Evolutionary conservation across 2,888 invertebrate genomes (phyloP).

Genomic region (Lomographa bimaculata): DNA sequence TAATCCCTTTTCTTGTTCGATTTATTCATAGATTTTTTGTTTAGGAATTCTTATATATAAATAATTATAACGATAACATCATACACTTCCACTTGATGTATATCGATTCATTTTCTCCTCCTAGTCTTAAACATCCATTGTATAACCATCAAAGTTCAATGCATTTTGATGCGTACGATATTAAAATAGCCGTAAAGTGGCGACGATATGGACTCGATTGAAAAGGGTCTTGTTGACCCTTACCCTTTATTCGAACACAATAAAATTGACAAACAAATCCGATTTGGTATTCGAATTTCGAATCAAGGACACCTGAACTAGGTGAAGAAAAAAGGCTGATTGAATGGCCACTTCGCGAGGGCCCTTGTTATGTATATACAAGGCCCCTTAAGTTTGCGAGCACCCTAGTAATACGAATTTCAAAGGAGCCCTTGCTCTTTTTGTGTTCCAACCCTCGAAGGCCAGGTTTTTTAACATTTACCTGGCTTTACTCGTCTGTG

Average conservation of each 20-base stretch:
- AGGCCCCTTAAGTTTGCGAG: conserved; percentile 58
- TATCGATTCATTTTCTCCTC: conserved; percentile 17
- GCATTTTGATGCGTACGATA: conserved; percentile 51
- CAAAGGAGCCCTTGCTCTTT: conserved; percentile 77
- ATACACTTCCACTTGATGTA: conserved; percentile 2
- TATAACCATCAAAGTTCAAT: conserved; percentile 60
- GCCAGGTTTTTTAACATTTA: conserved; percentile 56
- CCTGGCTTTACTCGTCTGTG: conserved; percentile 47
- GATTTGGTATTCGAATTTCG: conserved; percentile 66
- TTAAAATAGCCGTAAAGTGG: conserved; percentile 59
- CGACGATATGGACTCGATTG: conserved; percentile 62
- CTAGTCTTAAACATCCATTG: too few species aligned
- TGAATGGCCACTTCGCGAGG: conserved; percentile 64
- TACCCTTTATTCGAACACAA: conserved; percentile 57
- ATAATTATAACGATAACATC: conserved; percentile 3
- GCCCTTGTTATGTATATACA: conserved; percentile 75
- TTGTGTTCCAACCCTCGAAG: conserved; percentile 61
- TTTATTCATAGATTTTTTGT: too few species aligned
- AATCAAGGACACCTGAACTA: conserved; percentile 77
- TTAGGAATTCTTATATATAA: too few species aligned
- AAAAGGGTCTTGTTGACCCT: conserved; percentile 56
- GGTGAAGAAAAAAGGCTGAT: conserved; percentile 66
- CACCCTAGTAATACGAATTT: conserved; percentile 60
- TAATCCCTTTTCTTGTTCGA: too few species aligned
- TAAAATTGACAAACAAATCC: conserved; percentile 71